Conservation (phyloP, 2,888 invertebrate species). For the Hyposoter dolosus region DNA sequence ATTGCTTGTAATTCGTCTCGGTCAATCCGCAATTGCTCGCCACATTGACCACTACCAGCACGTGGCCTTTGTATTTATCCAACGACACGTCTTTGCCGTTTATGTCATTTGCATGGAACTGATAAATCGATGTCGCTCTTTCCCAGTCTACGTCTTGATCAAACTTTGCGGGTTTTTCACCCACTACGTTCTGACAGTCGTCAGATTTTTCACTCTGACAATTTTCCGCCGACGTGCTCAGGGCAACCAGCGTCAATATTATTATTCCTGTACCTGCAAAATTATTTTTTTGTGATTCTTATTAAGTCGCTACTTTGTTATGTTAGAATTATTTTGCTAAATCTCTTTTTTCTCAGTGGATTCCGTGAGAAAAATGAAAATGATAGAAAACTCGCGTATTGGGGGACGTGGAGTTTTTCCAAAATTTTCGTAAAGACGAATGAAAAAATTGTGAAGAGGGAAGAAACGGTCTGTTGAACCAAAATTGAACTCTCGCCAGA, state of each 20-base stretch:
- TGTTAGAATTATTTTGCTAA: background rate
- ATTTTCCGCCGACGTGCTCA: conserved; percentile 40
- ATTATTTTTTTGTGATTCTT: background rate
- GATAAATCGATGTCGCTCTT: conserved; percentile 90
- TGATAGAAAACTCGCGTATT: too few species aligned
- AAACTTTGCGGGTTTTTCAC: conserved; percentile 66
- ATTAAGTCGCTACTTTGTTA: background rate
- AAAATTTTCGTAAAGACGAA: too few species aligned
- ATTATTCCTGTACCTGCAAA: conserved; percentile 51
- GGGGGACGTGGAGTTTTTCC: too few species aligned
- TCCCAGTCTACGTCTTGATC: conserved; percentile 86
- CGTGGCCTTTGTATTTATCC: conserved; percentile 92
- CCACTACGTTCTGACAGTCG: conserved; percentile 55
- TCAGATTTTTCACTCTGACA: conserved; percentile 58
- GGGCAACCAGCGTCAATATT: conserved; percentile 42
- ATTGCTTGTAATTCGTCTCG: conserved; percentile 92
- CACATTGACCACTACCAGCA: conserved; percentile 94
- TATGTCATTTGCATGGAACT: conserved; percentile 93
- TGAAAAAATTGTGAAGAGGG: too few species aligned
- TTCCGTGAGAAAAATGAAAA: too few species aligned
- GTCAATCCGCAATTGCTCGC: conserved; percentile 95
- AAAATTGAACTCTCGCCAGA: too few species aligned
- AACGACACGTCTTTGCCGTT: conserved; percentile 92
- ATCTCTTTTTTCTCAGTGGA: background rate
- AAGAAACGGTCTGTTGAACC: too few species aligned